phyloP scores from a whole-genome alignment of 2,888 invertebrate species.

The Elgonia sp. region DNA sequence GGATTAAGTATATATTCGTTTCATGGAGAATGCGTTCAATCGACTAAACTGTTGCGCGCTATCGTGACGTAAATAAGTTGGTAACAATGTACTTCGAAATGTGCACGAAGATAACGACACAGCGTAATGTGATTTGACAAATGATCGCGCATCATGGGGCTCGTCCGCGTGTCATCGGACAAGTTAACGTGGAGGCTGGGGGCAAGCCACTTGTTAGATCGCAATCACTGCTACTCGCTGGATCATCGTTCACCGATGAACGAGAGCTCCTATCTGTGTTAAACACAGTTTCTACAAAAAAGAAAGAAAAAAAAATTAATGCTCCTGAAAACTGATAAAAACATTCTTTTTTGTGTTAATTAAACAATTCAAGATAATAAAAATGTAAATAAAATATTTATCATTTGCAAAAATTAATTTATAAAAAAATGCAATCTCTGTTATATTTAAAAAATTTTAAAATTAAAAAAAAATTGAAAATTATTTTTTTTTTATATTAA shows the following conservation, averaged over 20 bases:
- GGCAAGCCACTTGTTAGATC: conserved; percentile 68
- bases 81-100: conserved; percentile 65
- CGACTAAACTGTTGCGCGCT: conserved; percentile 53
- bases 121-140: conserved; percentile 72
- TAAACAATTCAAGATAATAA: no score
- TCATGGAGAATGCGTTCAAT: conserved; percentile 33
- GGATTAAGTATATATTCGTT: conserved; percentile 27
- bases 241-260: conserved; percentile 56
- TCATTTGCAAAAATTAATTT: no score
- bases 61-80: conserved; percentile 58
- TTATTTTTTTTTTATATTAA: no score
- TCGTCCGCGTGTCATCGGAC: conserved; percentile 68
- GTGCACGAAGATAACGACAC: conserved; percentile 67
- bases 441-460: no score
- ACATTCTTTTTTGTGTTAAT: no score
- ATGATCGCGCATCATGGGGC: conserved; percentile 71
- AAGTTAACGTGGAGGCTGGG: conserved; percentile 57
- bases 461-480: no score
- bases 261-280: conserved; percentile 23
- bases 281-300: not conserved
- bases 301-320: no score
- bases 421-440: no score
- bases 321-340: no score
- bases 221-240: conserved; percentile 60
- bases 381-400: no score